A percentile compares a stretch with the other conserved stretches of the same genome.
Conservation (phyloP, 2,113 vertebrate genomes). For the Bothrops jararaca region DNA sequence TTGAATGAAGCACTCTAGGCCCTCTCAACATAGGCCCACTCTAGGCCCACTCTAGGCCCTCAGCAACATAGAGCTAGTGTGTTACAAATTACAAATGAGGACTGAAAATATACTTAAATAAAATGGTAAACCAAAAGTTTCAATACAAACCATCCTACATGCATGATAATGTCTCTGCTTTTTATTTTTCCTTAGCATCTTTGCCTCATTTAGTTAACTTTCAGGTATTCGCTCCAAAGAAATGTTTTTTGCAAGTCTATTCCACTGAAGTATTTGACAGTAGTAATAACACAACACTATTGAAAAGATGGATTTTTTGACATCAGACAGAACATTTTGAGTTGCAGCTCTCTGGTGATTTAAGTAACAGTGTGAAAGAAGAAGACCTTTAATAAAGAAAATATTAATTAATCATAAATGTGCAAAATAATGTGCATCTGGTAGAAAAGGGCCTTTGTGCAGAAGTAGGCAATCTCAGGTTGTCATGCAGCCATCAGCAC, state of each 20-base stretch:
- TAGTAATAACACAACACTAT: constrained; percentile 17
- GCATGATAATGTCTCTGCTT: neutral
- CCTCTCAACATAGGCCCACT: no score
- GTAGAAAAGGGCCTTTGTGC: neutral
- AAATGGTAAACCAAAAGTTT: constrained; percentile 20
- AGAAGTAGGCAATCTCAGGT: neutral
- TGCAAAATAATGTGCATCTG: constrained; percentile 24
- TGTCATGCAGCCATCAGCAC: neutral
- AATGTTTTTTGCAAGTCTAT: constrained; percentile 25
- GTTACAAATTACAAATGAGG: neutral
- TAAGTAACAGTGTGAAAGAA: constrained; percentile 36
- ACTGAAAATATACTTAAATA: neutral
- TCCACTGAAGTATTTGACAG: constrained; percentile 32
- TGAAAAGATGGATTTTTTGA: constrained; percentile 40
- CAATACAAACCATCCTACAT: constrained; percentile 15
- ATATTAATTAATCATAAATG: constrained; percentile 34
- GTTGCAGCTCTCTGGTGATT: constrained; percentile 1
- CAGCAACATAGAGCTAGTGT: neutral
- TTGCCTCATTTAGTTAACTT: neutral
- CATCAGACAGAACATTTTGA: constrained; percentile 26
- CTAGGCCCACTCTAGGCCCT: no score
- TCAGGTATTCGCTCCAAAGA: constrained; percentile 1
- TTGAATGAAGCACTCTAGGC: neutral
- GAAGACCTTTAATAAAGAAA: constrained; percentile 32
- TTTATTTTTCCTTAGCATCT: neutral